Evolutionary conservation across 2,888 invertebrate genomes (phyloP).

Genomic region (Cheilosia impressa): DNA sequence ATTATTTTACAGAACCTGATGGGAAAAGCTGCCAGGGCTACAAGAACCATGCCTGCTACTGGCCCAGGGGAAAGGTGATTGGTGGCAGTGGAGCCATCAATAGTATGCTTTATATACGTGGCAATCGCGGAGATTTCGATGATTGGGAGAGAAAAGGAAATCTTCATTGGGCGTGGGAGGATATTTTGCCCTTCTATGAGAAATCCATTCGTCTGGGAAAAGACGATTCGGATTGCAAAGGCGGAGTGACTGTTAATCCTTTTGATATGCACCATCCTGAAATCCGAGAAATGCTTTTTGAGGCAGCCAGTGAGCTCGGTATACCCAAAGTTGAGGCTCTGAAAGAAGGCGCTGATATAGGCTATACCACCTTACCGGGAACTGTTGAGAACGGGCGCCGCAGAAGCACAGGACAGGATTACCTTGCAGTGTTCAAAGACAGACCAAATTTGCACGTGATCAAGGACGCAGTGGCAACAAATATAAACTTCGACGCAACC

Average conservation of each 20-base stretch:
- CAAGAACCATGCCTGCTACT: constrained; percentile 83
- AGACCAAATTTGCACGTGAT: no score
- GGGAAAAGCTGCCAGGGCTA: constrained; percentile 77
- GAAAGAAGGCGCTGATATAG: constrained; percentile 83
- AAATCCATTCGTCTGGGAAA: constrained; percentile 85
- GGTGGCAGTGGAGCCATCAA: constrained; percentile 89
- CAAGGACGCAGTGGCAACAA: no score
- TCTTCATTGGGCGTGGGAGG: constrained; percentile 89
- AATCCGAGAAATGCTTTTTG: constrained; percentile 79
- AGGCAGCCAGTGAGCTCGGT: constrained; percentile 84
- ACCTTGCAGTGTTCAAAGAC: no score
- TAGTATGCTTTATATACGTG: constrained; percentile 87
- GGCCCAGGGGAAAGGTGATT: constrained; percentile 86
- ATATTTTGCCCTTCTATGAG: constrained; percentile 91
- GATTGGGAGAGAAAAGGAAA: constrained; percentile 87
- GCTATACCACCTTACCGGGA: constrained; percentile 84
- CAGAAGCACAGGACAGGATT: no score
- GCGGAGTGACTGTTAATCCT: constrained; percentile 83
- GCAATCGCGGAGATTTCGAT: constrained; percentile 87
- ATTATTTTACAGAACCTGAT: constrained; percentile 79
- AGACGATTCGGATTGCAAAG: constrained; percentile 77
- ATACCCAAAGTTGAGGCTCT: constrained; percentile 81
- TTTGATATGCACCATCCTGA: constrained; percentile 78
- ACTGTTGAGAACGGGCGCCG: constrained; percentile 87
- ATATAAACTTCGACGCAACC: no score